These are phyloP conservation scores for Zelostemma sp. DNA, from an alignment of 1,140 invertebrate species.

Conservation along the genomic window DNA sequence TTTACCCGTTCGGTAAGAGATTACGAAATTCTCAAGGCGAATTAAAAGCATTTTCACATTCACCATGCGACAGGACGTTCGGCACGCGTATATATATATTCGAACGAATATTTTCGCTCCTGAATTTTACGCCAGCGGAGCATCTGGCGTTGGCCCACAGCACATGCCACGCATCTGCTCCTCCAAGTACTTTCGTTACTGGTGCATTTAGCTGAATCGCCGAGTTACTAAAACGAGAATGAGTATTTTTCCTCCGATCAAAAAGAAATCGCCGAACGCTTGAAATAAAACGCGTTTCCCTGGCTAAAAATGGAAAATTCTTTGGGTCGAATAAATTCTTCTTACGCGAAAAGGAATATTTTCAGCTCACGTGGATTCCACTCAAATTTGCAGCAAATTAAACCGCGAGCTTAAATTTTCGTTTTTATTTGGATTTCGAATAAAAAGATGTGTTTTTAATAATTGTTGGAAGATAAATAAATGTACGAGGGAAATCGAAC, in stretches of 20 bases:
- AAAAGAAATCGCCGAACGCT: constrained; percentile 5
- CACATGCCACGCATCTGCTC: constrained; percentile 69
- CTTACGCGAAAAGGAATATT: too few species aligned
- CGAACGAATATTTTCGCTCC: constrained; percentile 43
- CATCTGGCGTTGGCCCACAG: constrained; percentile 67
- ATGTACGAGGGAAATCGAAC: not conserved
- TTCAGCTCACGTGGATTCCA: too few species aligned
- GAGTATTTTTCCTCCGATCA: constrained; percentile 9
- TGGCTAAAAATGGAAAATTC: too few species aligned
- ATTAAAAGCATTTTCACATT: too few species aligned
- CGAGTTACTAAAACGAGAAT: constrained; percentile 35
- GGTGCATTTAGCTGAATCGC: constrained; percentile 47
- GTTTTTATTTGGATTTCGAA: not conserved
- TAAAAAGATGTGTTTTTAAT: too few species aligned
- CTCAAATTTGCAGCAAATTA: too few species aligned
- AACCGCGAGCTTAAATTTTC: too few species aligned
- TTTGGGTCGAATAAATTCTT: too few species aligned
- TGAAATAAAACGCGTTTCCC: too few species aligned
- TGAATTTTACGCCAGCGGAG: constrained; percentile 64
- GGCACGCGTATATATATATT: constrained; percentile 56
- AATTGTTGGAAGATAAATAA: too few species aligned
- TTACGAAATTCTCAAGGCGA: too few species aligned
- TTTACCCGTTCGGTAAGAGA: too few species aligned
- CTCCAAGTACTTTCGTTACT: constrained; percentile 65
- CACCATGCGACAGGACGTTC: not conserved